Evolutionary conservation across 1,140 invertebrate genomes (phyloP), one percentile per base, ranked within the genome.

Genomic region (Cryptotermes secundus): DNA sequence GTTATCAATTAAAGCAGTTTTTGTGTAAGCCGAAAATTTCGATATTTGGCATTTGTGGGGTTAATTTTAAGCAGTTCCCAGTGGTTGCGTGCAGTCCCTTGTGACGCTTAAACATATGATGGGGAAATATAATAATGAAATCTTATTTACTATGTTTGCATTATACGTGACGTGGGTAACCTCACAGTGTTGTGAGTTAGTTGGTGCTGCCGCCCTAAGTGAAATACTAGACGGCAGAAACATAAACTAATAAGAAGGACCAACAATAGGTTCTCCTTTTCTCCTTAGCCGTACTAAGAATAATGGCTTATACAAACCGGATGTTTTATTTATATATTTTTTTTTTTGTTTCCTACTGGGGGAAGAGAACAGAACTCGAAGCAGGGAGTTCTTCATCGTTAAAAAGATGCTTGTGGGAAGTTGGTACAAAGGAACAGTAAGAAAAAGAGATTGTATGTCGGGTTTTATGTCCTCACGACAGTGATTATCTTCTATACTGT

Each of bases 201-300:
- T 12, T 31, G n/a, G 59, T 31, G 59, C 59, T 72, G n/a, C 59
- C 59, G 0, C 59, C 0, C 7, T 72, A 72, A 72, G 59, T 72
- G 59, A 72, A 72, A 72, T 72, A 72, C n/a, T 72, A 72, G 59
- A 72, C 59, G 26, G 59, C 59, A 72, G 9, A 9, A 72, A 72
- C 59, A 72, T n/a, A n/a, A 72, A 72, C 59, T 72, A 72, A 72
- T 72, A 72, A 72, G n/a, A 31, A 72, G 59, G n/a, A 72, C 4
- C 59, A 72, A 72, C 59, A 72, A n/a, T 72, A 31, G 59, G 7
- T 72, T 72, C 59, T 72, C 26, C 59, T 31, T 72, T 72, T 72
- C 19, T 42, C 9, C 24, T 72, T n/a, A 72, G 26, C 59, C n/a
- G 31, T 72, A 72, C 59, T 4, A 72, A 72, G 59, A 72, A 72